A percentile compares a stretch with the other conserved stretches of the same genome.
Conservation (phyloP, 2,888 invertebrate species). For the Boloria euphrosyne region DNA sequence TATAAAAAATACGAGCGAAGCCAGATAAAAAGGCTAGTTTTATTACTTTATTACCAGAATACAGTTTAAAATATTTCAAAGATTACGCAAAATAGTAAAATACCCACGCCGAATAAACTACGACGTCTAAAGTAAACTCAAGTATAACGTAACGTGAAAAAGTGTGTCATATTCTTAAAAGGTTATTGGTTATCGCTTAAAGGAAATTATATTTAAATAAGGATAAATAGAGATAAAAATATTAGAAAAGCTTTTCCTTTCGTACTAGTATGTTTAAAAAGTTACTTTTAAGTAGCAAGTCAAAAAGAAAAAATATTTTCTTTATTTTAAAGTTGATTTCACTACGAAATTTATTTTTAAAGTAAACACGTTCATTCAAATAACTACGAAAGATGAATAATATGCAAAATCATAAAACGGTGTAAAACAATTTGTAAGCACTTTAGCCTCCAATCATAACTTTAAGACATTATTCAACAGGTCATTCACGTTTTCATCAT, state of each 20-base stretch:
- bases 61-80: too few relatives aligned
- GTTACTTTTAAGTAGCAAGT: neutral
- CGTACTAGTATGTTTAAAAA: neutral
- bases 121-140: neutral
- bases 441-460: neutral
- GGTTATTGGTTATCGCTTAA: slow-evolving; percentile 22
- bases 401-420: neutral
- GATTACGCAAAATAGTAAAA: neutral
- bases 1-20: neutral
- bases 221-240: slow-evolving; percentile 1
- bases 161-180: slow-evolving; percentile 21
- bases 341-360: too few relatives aligned
- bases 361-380: too few relatives aligned
- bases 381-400: neutral
- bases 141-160: slow-evolving; percentile 23
- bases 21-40: too few relatives aligned
- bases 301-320: too few relatives aligned
- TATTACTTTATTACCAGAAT: too few relatives aligned
- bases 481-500: slow-evolving; percentile 8
- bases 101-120: neutral
- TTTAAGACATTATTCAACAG: neutral
- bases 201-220: slow-evolving; percentile 14
- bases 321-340: too few relatives aligned
- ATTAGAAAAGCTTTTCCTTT: neutral
- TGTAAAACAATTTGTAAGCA: neutral